A percentile compares a stretch with the other conserved stretches of the same genome.
phyloP scores from a whole-genome alignment of 2,888 invertebrate species.

The Taphrorychus bicolor region DNA sequence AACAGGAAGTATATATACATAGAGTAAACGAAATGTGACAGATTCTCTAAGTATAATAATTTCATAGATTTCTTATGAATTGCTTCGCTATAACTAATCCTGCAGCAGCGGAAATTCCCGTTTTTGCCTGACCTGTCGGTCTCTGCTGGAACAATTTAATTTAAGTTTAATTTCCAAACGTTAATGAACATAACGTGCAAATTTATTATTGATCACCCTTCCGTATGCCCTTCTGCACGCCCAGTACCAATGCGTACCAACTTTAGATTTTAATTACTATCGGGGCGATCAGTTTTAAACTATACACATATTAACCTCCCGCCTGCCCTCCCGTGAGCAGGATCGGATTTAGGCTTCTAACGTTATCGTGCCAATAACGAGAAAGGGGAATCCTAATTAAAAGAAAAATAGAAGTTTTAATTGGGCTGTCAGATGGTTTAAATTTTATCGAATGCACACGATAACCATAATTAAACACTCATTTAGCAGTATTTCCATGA shows the following conservation, averaged over 20 bases:
- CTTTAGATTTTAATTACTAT: constrained; percentile 32
- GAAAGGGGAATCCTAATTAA: background rate
- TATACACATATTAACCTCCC: constrained; percentile 10
- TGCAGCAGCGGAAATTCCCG: no score
- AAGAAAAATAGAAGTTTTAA: background rate
- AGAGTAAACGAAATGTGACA: no score
- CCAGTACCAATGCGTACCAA: constrained; percentile 38
- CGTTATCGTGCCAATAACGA: constrained; percentile 3
- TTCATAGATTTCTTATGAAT: no score
- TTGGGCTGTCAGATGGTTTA: background rate
- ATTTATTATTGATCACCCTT: constrained; percentile 36
- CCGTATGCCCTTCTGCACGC: constrained; percentile 2
- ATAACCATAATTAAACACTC: constrained; percentile 12
- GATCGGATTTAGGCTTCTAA: background rate
- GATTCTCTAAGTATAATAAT: no score
- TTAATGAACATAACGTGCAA: constrained; percentile 41
- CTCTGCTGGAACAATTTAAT: constrained; percentile 30
- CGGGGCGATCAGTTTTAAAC: constrained; percentile 25
- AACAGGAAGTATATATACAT: no score
- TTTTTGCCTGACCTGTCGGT: constrained; percentile 5
- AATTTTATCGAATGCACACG: background rate
- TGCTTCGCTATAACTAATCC: no score
- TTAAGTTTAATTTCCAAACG: constrained; percentile 36
- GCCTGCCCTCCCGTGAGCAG: background rate
- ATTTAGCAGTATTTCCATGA: background rate